Evolutionary conservation across 2,888 invertebrate species (phyloP).

Genomic region (Dolichomitus sp.): DNA sequence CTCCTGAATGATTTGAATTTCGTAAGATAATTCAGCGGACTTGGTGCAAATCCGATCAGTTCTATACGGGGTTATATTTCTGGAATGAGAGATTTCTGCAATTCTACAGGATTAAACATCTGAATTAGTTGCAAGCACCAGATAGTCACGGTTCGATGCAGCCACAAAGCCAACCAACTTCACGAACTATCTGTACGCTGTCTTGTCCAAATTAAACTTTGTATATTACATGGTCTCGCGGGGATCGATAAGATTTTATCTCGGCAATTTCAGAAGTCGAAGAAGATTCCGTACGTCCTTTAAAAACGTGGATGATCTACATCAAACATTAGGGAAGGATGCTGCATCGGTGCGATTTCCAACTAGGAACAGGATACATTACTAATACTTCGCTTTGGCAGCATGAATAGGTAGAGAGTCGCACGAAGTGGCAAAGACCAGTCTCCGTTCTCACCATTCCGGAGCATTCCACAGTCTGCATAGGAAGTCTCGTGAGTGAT

Average conservation of each 20-base stretch:
- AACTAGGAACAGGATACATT: neutral
- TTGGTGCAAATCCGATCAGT: neutral
- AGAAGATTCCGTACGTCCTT: no score
- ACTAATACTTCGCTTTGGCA: neutral
- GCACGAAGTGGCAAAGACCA: neutral
- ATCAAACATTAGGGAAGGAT: neutral
- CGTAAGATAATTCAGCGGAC: slow-evolving; percentile 64
- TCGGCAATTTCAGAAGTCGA: slow-evolving; percentile 43
- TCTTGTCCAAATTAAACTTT: slow-evolving; percentile 2
- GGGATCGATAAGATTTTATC: slow-evolving; percentile 73
- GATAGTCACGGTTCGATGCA: slow-evolving; percentile 72
- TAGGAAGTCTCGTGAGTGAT: neutral
- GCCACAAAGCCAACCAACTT: slow-evolving; percentile 21
- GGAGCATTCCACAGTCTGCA: neutral
- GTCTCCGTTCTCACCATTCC: neutral
- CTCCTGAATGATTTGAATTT: neutral
- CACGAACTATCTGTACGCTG: slow-evolving; percentile 21
- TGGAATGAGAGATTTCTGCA: slow-evolving; percentile 62
- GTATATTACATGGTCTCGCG: slow-evolving; percentile 27
- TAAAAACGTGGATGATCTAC: slow-evolving; percentile 60
- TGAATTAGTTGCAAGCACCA: slow-evolving; percentile 76
- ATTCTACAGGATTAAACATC: slow-evolving; percentile 74
- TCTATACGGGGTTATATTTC: no score
- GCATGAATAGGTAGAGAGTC: neutral
- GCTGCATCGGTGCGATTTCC: slow-evolving; percentile 3